Conservation (phyloP, 1,140 invertebrate genomes). For the Akabosia matsudoensis region DNA sequence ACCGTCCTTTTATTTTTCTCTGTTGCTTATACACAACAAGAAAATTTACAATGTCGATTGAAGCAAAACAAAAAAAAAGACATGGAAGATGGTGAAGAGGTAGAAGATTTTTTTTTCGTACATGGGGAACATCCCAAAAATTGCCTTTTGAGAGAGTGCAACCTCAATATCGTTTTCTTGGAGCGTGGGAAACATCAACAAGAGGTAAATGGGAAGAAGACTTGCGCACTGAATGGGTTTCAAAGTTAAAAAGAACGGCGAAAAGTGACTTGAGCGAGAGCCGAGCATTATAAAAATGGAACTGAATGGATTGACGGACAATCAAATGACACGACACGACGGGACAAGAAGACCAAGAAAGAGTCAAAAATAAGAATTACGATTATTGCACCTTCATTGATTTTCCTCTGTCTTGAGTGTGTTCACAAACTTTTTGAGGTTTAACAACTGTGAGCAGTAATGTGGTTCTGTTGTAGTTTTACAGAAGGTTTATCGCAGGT, state of each 20-base stretch:
- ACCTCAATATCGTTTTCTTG: neutral
- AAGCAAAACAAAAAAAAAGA: neutral
- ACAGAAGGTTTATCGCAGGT: neutral
- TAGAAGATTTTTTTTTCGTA: neutral
- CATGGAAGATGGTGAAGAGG: neutral
- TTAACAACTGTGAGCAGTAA: slow-evolving; percentile 13
- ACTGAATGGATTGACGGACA: neutral
- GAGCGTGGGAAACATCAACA: slow-evolving; percentile 33
- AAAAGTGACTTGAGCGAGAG: neutral
- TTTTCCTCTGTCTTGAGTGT: neutral
- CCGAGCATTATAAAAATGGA: neutral
- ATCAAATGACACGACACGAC: neutral
- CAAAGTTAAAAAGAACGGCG: slow-evolving; percentile 10
- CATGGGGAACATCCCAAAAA: neutral
- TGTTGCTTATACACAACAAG: neutral
- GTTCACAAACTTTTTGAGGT: slow-evolving; percentile 9
- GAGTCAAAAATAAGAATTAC: slow-evolving; percentile 37
- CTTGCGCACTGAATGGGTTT: neutral
- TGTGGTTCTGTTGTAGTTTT: slow-evolving; percentile 11
- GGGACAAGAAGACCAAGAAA: neutral
- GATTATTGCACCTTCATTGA: slow-evolving; percentile 43
- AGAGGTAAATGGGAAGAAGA: neutral
- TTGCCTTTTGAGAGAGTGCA: neutral
- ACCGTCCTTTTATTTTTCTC: neutral
- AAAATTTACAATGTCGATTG: neutral